Percentiles rank a stretch among this genome's conserved stretches.
Evolutionary conservation across 2,888 invertebrate species (phyloP).

Genomic region (Eristalinus aeneus): DNA sequence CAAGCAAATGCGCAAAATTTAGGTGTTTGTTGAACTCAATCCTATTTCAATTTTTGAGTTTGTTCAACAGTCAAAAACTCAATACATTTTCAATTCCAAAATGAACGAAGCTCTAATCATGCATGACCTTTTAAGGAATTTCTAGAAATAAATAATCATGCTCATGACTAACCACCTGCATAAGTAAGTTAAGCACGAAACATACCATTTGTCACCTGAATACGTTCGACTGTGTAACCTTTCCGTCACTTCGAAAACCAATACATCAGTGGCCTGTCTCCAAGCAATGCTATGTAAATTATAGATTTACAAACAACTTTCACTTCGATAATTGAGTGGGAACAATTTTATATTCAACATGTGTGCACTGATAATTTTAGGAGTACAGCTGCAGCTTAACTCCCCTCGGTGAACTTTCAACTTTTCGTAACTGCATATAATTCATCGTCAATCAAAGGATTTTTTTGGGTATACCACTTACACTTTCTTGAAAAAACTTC

Average conservation of each 20-base stretch:
- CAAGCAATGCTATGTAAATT: slow-evolving; percentile 1
- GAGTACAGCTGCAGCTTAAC: neutral
- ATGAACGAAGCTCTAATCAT: too few species aligned
- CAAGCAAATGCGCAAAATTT: too few species aligned
- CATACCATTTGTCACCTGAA: neutral
- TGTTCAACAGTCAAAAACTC: too few species aligned
- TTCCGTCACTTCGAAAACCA: neutral
- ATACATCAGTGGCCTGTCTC: neutral
- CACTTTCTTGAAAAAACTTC: slow-evolving; percentile 79
- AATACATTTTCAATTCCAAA: too few species aligned
- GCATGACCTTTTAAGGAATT: too few species aligned
- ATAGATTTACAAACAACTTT: slow-evolving; percentile 40
- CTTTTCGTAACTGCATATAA: neutral
- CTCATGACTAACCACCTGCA: neutral
- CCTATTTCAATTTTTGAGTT: too few species aligned
- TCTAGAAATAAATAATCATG: neutral
- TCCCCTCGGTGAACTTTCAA: neutral
- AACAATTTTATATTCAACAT: slow-evolving; percentile 40
- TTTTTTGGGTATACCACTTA: slow-evolving; percentile 73
- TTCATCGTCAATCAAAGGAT: too few species aligned
- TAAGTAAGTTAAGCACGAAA: neutral
- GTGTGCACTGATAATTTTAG: neutral
- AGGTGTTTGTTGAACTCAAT: too few species aligned
- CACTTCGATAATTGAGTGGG: slow-evolving; percentile 39
- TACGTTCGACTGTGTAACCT: neutral